These are phyloP conservation scores for Vulpes ferrilata DNA, from an alignment of 2,113 vertebrate genomes.

Conservation along the genomic window DNA sequence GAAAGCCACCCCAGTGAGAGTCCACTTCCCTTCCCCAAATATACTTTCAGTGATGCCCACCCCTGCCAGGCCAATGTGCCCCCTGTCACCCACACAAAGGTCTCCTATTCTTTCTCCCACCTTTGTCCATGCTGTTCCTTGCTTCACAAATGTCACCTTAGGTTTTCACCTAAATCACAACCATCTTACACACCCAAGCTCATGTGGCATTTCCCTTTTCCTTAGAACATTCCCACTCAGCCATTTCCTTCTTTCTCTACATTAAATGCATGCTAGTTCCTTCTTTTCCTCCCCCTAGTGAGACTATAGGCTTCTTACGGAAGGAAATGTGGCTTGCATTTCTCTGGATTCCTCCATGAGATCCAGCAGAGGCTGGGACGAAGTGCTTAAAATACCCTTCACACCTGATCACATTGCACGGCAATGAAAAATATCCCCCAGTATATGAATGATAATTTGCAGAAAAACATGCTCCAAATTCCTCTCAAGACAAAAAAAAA, in stretches of 20 bases:
- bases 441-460: background rate
- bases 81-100: background rate
- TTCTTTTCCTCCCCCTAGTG: background rate
- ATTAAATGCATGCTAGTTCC: background rate
- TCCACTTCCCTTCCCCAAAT: background rate
- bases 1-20: background rate
- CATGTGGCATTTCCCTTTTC: background rate
- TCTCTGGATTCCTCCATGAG: background rate
- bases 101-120: background rate
- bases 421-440: conserved; percentile 6
- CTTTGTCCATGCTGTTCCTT: background rate
- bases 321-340: background rate
- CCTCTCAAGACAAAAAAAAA: background rate
- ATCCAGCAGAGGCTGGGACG: background rate
- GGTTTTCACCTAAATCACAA: background rate
- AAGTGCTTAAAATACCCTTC: background rate
- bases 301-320: background rate
- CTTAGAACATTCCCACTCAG: background rate
- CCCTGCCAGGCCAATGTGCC: background rate
- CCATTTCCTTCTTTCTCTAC: background rate
- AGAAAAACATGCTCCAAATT: conserved; percentile 4
- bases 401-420: background rate
- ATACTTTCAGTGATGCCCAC: background rate
- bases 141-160: background rate
- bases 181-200: background rate